These are phyloP conservation scores for Macrophya annulata DNA, from an alignment of 2,888 invertebrate genomes.

Conservation along the genomic window DNA sequence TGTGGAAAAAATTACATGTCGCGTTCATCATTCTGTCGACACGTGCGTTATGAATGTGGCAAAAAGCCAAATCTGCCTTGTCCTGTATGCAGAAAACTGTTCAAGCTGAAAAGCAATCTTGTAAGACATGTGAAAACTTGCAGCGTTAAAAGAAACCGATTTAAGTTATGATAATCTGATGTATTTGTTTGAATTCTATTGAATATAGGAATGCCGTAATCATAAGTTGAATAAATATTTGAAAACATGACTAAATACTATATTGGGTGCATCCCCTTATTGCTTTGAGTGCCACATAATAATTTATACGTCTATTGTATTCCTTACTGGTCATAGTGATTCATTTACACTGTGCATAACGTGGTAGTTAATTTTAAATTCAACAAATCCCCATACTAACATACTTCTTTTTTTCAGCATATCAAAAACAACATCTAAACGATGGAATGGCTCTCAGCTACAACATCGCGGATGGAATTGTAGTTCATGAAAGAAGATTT, in stretches of 20 bases:
- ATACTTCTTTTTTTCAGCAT: conserved; percentile 59
- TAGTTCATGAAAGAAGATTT: conserved; percentile 63
- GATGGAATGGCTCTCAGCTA: conserved; percentile 55
- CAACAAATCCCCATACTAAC: conserved; percentile 45
- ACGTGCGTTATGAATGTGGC: conserved; percentile 76
- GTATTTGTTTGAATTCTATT: not conserved
- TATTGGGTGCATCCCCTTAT: not conserved
- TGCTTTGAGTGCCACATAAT: conserved; percentile 17
- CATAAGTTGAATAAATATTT: conserved; percentile 5
- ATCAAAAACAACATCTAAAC: conserved; percentile 48
- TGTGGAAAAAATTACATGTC: conserved; percentile 75
- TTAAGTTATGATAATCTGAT: not conserved
- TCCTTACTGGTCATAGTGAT: conserved; percentile 22
- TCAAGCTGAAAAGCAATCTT: conserved; percentile 72
- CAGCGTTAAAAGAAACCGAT: conserved; percentile 51
- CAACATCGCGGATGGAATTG: conserved; percentile 12
- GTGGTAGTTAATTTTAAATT: conserved; percentile 8
- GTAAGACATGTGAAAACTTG: conserved; percentile 65
- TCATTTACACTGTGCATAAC: conserved; percentile 18
- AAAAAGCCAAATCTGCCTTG: conserved; percentile 77
- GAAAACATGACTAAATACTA: not conserved
- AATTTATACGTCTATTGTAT: conserved; percentile 36
- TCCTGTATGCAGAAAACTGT: conserved; percentile 73
- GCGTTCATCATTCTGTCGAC: conserved; percentile 74
- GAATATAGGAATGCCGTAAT: not conserved